A percentile compares a stretch with the other conserved stretches of the same genome.
Evolutionary conservation across 2,113 vertebrate genomes (phyloP).

Genomic region (Vicugna pacos): DNA sequence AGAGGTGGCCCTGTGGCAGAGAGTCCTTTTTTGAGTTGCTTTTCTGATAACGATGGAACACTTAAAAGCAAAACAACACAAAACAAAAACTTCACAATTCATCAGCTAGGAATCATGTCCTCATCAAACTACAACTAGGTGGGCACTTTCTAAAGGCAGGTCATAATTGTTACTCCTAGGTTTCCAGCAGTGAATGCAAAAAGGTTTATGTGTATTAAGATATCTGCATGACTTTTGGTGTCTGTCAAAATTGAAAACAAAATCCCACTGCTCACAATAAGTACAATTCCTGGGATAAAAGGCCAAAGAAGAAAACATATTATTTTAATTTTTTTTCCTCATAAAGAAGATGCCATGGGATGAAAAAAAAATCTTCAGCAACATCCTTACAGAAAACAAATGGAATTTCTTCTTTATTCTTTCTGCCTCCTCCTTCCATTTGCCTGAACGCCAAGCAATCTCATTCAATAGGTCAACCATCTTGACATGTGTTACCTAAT

Average conservation of each 20-base stretch:
- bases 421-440: neutral
- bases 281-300: neutral
- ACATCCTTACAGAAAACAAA: neutral
- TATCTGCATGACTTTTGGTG: neutral
- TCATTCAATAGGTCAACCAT: too few relatives aligned
- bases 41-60: conserved; percentile 81
- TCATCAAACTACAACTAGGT: too few relatives aligned
- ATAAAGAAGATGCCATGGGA: neutral
- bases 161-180: neutral
- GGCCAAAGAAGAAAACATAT: neutral
- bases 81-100: neutral
- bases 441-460: neutral
- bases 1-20: neutral
- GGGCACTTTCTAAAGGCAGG: neutral
- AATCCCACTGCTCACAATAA: neutral
- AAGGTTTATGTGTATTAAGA: neutral
- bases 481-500: neutral
- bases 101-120: neutral
- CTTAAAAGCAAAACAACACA: neutral
- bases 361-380: neutral
- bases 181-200: neutral
- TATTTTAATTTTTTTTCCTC: neutral
- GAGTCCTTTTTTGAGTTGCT: conserved; percentile 54
- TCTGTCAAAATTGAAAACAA: neutral
- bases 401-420: neutral